phyloP scores from a whole-genome alignment of 2,113 vertebrate species.

The Neolamprologus modestus region DNA sequence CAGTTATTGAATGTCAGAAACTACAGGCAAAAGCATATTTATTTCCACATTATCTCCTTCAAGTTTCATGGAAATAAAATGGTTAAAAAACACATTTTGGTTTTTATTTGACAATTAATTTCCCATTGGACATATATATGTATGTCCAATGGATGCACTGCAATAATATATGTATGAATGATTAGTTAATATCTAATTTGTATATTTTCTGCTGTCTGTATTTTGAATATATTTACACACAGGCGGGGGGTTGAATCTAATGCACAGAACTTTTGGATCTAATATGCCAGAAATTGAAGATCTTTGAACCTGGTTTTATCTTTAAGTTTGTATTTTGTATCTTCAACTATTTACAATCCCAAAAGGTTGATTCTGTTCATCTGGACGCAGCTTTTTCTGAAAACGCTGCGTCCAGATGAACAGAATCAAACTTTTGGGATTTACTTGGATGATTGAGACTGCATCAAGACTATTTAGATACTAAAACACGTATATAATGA shows the following conservation, averaged over 20 bases:
- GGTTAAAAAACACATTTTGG: not conserved
- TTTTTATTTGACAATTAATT: fast-evolving
- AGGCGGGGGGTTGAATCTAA: not conserved
- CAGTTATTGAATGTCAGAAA: not conserved
- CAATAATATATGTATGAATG: not conserved
- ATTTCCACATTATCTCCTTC: not conserved
- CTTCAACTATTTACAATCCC: fast-evolving
- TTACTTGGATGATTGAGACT: not conserved
- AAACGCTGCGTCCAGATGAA: fast-evolving
- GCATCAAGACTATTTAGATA: not conserved
- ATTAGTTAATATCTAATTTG: not conserved
- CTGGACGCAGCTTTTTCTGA: fast-evolving
- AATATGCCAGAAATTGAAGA: not conserved
- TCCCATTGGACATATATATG: not conserved
- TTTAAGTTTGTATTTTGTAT: fast-evolving
- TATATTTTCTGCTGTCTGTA: not conserved
- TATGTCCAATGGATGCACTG: not conserved
- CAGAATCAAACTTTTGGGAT: not conserved
- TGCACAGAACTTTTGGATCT: not conserved
- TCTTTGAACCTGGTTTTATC: not conserved
- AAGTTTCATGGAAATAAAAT: not conserved
- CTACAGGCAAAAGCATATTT: not conserved
- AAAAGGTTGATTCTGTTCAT: not conserved
- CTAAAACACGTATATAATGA: fast-evolving
- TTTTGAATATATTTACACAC: not conserved